These are phyloP conservation scores for Drosophila borborema DNA, from an alignment of 2,888 invertebrate species.

Conservation along the genomic window DNA sequence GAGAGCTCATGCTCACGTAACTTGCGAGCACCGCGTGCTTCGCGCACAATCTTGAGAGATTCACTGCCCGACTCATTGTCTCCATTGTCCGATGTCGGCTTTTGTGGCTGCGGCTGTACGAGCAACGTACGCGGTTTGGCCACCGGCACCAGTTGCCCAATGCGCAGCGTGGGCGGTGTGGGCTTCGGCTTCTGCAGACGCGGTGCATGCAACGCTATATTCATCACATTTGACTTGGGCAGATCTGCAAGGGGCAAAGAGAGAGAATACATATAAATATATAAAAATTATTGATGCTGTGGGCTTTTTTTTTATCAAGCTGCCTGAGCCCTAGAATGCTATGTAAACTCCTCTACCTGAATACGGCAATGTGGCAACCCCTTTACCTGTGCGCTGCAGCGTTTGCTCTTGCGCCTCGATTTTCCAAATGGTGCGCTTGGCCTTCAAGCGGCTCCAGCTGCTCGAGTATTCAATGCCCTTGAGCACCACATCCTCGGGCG, in stretches of 20 bases:
- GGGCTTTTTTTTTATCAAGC: not conserved
- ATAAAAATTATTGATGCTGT: not conserved
- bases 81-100: conserved; percentile 43
- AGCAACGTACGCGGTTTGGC: conserved; percentile 81
- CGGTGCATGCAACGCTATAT: conserved; percentile 83
- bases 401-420: conserved; percentile 73
- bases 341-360: conserved; percentile 71
- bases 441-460: conserved; percentile 87
- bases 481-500: conserved; percentile 73
- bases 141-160: conserved; percentile 75
- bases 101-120: conserved; percentile 52
- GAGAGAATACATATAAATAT: not conserved
- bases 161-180: conserved; percentile 65
- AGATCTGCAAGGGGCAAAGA: conserved; percentile 70
- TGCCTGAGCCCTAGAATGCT: conserved; percentile 49
- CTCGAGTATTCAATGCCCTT: conserved; percentile 82
- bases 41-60: conserved; percentile 82
- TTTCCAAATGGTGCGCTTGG: conserved; percentile 84
- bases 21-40: conserved; percentile 85
- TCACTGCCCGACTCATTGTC: conserved; percentile 64
- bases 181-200: conserved; percentile 67
- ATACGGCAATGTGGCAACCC: conserved; percentile 1
- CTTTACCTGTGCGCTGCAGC: conserved; percentile 80
- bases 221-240: conserved; percentile 84
- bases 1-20: conserved; percentile 87